Base-by-base conservation (phyloP, 2,113 vertebrate species). In the Nanger granti region DNA sequence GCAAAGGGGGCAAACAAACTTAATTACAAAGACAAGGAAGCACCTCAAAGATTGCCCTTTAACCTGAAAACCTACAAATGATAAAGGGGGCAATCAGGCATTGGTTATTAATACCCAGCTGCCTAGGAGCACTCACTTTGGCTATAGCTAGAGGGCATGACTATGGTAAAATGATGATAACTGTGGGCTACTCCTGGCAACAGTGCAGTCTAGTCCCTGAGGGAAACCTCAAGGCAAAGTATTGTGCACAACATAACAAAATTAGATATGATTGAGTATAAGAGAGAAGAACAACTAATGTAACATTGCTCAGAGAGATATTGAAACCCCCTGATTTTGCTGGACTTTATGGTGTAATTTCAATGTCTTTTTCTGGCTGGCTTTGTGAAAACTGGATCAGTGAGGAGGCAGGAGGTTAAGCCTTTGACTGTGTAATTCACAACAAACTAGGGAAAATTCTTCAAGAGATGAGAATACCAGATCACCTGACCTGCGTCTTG, bases 11-110 rank as follows among this genome's bases (percentile, higher is more conserved):
- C 66, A 98, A 62, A 89, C 55, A 83, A 91, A 84, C 66, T 94
- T 94, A 86, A 83, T 96, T 79, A 96, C 76, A 90, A 94, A 91
- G 82, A 96, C 34, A n/a, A 57, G 88, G 37, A 93, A 88, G 44
- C 17, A 87, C 69, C 79, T 95, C 84, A 91, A 82, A 79, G 41
- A 93, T 62, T 92, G 31, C 66, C 37, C 29, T 93, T 91, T 94
- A 93, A 86, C 34, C 47, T 86, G 47, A 91, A 95, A 93, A 60
- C 24, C 85, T 96, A 76, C 20, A 41, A 90, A 57, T 64, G 62
- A n/a, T 57, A 47, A 41, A 47, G 73, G 54, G 34, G 4, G 64
- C 92, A 52, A 29, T 15, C 22, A 96, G 20, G 7, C 20, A 28
- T 20, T 47, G 22, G 37, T 84, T 44, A 66, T 14, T 80, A 55